phyloP scores from a whole-genome alignment of 1,140 invertebrate species.

The Solen grandis region DNA sequence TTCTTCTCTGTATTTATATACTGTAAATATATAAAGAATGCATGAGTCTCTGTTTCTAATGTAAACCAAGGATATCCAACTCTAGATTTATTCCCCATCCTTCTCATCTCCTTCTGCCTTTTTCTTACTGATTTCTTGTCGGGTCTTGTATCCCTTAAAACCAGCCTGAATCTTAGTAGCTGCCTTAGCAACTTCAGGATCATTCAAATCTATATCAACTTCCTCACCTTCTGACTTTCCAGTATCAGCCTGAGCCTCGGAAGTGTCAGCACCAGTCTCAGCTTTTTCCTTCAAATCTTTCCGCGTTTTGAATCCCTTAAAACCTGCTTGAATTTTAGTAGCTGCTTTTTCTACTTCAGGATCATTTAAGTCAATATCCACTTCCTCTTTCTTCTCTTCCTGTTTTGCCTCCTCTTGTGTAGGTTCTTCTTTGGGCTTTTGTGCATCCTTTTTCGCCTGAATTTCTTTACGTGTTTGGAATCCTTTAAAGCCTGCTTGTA shows the following conservation, averaged over 20 bases:
- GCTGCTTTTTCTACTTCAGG: conserved; percentile 68
- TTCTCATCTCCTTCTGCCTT: conserved; percentile 29
- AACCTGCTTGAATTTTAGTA: conserved; percentile 72
- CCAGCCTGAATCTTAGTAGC: conserved; percentile 75
- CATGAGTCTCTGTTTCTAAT: too few species aligned
- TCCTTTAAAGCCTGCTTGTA: conserved; percentile 74
- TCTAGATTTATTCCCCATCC: conserved; percentile 32
- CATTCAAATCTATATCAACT: conserved; percentile 71
- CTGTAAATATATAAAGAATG: too few species aligned
- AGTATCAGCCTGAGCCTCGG: too few species aligned
- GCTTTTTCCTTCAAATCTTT: conserved; percentile 54
- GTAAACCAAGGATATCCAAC: too few species aligned
- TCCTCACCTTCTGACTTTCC: conserved; percentile 33
- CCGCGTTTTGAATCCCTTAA: conserved; percentile 62
- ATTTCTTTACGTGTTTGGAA: conserved; percentile 69
- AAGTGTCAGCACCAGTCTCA: conserved; percentile 16
- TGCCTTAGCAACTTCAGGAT: conserved; percentile 65
- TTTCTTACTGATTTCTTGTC: conserved; percentile 59
- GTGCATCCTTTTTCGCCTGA: conserved; percentile 50
- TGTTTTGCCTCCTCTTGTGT: conserved; percentile 39
- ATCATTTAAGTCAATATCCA: too few species aligned
- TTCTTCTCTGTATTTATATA: too few species aligned
- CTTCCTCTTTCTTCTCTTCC: conserved; percentile 31
- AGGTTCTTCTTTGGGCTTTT: conserved; percentile 16
- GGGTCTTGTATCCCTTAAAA: conserved; percentile 66